A percentile compares a stretch with the other conserved stretches of the same genome.
These are phyloP conservation scores for Theristicus caerulescens DNA, from an alignment of 2,113 vertebrate genomes.

Conservation along the genomic window DNA sequence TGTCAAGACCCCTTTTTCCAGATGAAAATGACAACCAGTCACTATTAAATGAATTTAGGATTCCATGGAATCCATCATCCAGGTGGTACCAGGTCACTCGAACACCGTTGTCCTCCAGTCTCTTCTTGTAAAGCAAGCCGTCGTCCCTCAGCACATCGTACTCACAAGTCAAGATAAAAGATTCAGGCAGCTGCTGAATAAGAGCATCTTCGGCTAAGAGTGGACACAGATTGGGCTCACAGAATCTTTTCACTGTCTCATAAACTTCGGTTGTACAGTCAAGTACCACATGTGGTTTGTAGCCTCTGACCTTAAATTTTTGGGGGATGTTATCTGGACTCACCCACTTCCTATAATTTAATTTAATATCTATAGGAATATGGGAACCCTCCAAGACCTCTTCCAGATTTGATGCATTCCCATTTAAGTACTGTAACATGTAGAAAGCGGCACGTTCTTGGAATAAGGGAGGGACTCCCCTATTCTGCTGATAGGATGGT, in stretches of 20 bases:
- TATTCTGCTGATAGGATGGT: slow-evolving; percentile 85
- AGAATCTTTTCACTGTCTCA: slow-evolving; percentile 35
- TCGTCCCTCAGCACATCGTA: slow-evolving; percentile 83
- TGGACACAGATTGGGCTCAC: slow-evolving; percentile 71
- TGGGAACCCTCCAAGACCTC: slow-evolving; percentile 73
- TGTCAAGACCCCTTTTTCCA: slow-evolving; percentile 65
- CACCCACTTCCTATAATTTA: slow-evolving; percentile 76
- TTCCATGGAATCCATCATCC: slow-evolving; percentile 81
- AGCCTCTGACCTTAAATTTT: slow-evolving; percentile 70
- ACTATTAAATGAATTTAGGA: slow-evolving; percentile 61
- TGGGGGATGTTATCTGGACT: slow-evolving; percentile 75
- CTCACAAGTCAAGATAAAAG: slow-evolving; percentile 86
- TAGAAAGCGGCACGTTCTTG: slow-evolving; percentile 65
- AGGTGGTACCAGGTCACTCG: slow-evolving; percentile 81
- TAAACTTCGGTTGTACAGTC: slow-evolving; percentile 68
- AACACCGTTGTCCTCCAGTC: slow-evolving; percentile 77
- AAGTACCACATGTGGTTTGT: background rate
- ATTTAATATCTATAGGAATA: slow-evolving; percentile 71
- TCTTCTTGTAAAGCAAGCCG: slow-evolving; percentile 82
- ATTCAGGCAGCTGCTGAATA: slow-evolving; percentile 67
- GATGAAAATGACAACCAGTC: slow-evolving; percentile 69
- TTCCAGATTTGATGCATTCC: slow-evolving; percentile 57
- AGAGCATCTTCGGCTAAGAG: slow-evolving; percentile 72
- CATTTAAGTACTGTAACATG: slow-evolving; percentile 67
- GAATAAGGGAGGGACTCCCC: slow-evolving; percentile 74